phyloP scores from a whole-genome alignment of 1,140 invertebrate species.

The Colletes gigas region DNA sequence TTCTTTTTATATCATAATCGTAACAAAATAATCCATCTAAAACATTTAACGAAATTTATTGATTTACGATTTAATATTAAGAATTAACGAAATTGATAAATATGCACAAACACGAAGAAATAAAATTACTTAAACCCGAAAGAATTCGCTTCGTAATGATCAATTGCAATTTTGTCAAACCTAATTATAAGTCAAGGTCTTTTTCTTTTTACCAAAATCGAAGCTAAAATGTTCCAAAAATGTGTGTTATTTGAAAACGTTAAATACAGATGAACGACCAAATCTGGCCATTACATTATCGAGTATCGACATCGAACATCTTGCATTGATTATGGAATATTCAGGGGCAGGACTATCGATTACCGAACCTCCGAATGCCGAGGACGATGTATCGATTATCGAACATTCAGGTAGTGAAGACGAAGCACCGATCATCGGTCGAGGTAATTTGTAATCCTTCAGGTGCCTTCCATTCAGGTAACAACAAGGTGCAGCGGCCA shows the following conservation, averaged over 20 bases:
- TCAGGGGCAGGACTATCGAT: not conserved
- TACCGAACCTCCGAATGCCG: not conserved
- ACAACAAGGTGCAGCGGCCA: not conserved
- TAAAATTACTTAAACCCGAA: no score
- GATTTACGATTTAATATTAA: not conserved
- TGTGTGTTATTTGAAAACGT: no score
- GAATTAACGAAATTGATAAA: not conserved
- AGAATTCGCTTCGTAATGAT: no score
- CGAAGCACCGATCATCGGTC: not conserved
- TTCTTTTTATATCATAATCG: not conserved
- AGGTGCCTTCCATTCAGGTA: not conserved
- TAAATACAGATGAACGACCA: not conserved
- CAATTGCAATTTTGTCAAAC: no score
- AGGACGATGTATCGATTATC: constrained; percentile 9
- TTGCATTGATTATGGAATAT: constrained; percentile 4
- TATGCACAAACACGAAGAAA: not conserved
- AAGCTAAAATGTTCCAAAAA: no score
- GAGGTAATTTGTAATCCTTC: not conserved
- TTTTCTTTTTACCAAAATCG: no score
- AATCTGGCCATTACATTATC: not conserved
- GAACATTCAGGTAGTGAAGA: constrained; percentile 2
- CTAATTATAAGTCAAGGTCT: no score
- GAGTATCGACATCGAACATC: not conserved
- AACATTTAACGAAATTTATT: no score
- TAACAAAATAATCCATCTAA: no score